These are phyloP conservation scores for Tetraodon nigroviridis DNA, from an alignment of 2,113 vertebrate species.

Conservation along the genomic window DNA sequence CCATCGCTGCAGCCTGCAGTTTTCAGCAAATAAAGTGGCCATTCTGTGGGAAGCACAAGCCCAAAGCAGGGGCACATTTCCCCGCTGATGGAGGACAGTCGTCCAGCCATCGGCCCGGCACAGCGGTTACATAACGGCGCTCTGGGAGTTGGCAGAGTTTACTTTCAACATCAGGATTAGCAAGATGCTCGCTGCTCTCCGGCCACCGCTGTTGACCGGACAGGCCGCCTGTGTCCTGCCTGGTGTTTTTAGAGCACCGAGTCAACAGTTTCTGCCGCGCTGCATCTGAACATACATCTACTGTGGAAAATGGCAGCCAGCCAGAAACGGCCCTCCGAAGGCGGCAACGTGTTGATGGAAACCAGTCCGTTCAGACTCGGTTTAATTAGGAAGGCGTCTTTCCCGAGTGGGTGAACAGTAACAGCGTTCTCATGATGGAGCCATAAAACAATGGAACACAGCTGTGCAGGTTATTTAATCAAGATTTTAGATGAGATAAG, in stretches of 20 bases:
- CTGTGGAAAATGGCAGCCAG: slow-evolving; percentile 45
- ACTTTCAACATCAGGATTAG: slow-evolving; percentile 56
- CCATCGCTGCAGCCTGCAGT: slow-evolving; percentile 13
- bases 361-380: too few species aligned
- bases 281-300: slow-evolving; percentile 61
- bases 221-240: slow-evolving; percentile 61
- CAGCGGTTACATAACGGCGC: slow-evolving; percentile 39
- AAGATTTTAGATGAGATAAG: too few species aligned
- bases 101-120: slow-evolving; percentile 10
- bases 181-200: slow-evolving; percentile 50
- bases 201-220: slow-evolving; percentile 46
- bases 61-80: slow-evolving; percentile 10
- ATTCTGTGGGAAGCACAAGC: slow-evolving; percentile 3
- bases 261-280: slow-evolving; percentile 60
- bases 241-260: slow-evolving; percentile 64
- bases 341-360: slow-evolving; percentile 2
- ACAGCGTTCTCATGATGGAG: too few species aligned
- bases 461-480: neutral
- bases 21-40: slow-evolving; percentile 16
- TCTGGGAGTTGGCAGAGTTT: slow-evolving; percentile 48
- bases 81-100: neutral
- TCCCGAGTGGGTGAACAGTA: too few species aligned
- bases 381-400: too few species aligned
- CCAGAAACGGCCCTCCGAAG: slow-evolving; percentile 37
- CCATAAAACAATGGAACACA: neutral